phyloP scores from a whole-genome alignment of 2,888 invertebrate genomes.

The Microdon myrmicae region DNA sequence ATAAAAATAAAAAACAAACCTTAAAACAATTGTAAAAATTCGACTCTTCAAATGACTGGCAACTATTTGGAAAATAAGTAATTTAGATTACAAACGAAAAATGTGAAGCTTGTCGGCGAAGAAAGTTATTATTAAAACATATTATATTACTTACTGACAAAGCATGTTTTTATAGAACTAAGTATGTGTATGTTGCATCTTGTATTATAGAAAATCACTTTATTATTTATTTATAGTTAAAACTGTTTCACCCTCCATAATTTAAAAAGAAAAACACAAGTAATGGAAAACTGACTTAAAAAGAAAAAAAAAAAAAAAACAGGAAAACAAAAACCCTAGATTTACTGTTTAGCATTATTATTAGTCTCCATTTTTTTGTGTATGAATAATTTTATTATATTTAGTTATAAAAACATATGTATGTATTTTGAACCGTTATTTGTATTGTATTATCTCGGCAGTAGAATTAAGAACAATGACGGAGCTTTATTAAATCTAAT shows the following conservation, averaged over 20 bases:
- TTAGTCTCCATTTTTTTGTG: constrained; percentile 22
- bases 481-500: constrained; percentile 53
- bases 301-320: constrained; percentile 45
- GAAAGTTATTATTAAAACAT: no score
- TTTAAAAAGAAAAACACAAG: constrained; percentile 2
- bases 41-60: no score
- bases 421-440: constrained; percentile 35
- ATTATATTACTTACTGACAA: constrained; percentile 47
- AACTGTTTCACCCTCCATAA: neutral
- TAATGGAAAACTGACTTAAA: no score
- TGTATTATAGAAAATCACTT: constrained; percentile 46
- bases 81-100: no score
- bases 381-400: constrained; percentile 18
- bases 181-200: constrained; percentile 52
- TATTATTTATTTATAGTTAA: constrained; percentile 53
- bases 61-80: no score
- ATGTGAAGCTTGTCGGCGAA: no score
- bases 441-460: no score
- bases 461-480: constrained; percentile 49
- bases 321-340: constrained; percentile 46
- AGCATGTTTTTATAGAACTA: constrained; percentile 48
- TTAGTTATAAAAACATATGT: constrained; percentile 36
- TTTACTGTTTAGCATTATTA: constrained; percentile 43
- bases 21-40: no score
- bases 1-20: no score